phyloP scores from a whole-genome alignment of 2,888 invertebrate species.

The Amiota minor region DNA sequence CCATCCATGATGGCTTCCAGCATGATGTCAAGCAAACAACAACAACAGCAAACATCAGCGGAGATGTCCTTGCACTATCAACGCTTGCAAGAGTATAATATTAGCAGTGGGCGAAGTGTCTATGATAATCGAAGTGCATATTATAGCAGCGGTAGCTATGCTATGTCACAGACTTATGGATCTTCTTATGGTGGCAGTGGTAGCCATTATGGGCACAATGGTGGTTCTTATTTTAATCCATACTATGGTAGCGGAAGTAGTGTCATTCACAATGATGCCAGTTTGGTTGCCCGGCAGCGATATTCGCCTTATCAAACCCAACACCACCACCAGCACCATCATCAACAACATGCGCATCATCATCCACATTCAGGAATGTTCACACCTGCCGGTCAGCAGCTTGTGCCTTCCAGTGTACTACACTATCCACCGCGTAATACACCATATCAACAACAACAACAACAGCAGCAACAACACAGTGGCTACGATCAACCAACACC shows the following conservation, averaged over 20 bases:
- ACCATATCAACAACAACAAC: slow-evolving; percentile 10
- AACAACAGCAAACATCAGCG: slow-evolving; percentile 33
- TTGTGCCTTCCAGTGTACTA: slow-evolving; percentile 65
- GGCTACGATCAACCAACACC: slow-evolving; percentile 56
- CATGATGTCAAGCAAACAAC: slow-evolving; percentile 12
- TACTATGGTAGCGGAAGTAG: slow-evolving; percentile 9
- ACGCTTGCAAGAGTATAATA: slow-evolving; percentile 41
- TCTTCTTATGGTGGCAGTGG: slow-evolving; percentile 40
- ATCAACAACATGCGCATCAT: slow-evolving; percentile 33
- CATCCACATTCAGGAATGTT: slow-evolving; percentile 51
- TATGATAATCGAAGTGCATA: slow-evolving; percentile 4
- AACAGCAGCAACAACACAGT: not conserved
- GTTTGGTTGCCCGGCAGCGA: slow-evolving; percentile 39
- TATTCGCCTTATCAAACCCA: slow-evolving; percentile 54
- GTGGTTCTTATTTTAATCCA: slow-evolving; percentile 11
- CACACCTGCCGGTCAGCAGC: slow-evolving; percentile 63
- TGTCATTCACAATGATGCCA: slow-evolving; percentile 44
- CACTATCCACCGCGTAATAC: slow-evolving; percentile 57
- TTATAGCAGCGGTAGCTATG: slow-evolving; percentile 45
- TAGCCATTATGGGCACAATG: slow-evolving; percentile 36
- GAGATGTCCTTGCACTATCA: slow-evolving; percentile 1
- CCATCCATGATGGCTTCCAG: slow-evolving; percentile 20
- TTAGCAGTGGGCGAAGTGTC: slow-evolving; percentile 39
- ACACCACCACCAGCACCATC: slow-evolving; percentile 33
- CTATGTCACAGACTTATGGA: slow-evolving; percentile 39